Conservation (phyloP, 64 coral and sea anemone species). For the Stichodactyla mertensii region DNA sequence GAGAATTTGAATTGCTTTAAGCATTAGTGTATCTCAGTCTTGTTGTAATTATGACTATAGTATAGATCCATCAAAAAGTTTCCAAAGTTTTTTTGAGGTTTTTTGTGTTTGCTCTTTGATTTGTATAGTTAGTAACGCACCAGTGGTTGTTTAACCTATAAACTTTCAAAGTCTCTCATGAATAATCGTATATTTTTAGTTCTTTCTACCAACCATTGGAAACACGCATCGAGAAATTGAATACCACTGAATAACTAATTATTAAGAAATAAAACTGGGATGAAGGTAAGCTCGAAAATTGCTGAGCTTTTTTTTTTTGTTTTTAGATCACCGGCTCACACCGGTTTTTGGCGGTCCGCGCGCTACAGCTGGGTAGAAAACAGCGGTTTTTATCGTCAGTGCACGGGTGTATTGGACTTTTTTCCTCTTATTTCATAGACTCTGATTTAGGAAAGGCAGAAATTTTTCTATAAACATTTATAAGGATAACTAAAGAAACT, state of each 20-base stretch:
- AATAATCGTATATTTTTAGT: neutral
- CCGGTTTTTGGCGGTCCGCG: neutral
- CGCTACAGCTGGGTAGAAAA: neutral
- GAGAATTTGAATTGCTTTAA: neutral
- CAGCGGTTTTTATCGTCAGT: neutral
- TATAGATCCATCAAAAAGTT: neutral
- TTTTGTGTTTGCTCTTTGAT: neutral
- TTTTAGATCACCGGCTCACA: neutral
- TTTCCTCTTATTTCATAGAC: neutral
- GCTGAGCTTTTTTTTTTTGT: neutral
- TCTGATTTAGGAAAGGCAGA: neutral
- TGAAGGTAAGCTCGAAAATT: neutral
- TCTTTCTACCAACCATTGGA: neutral
- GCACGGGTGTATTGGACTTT: no score
- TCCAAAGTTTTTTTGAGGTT: neutral
- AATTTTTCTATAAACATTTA: neutral
- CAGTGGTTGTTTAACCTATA: neutral
- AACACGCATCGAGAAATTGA: neutral
- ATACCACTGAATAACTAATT: neutral
- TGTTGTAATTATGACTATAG: neutral
- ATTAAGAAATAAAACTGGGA: neutral
- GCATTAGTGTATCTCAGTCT: neutral
- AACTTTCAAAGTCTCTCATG: neutral
- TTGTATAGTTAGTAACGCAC: neutral
- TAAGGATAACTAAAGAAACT: neutral